A percentile compares a stretch with the other conserved stretches of the same genome.
These are phyloP conservation scores for Geotrupes spiniger DNA, from an alignment of 2,888 invertebrate species.

Conservation along the genomic window DNA sequence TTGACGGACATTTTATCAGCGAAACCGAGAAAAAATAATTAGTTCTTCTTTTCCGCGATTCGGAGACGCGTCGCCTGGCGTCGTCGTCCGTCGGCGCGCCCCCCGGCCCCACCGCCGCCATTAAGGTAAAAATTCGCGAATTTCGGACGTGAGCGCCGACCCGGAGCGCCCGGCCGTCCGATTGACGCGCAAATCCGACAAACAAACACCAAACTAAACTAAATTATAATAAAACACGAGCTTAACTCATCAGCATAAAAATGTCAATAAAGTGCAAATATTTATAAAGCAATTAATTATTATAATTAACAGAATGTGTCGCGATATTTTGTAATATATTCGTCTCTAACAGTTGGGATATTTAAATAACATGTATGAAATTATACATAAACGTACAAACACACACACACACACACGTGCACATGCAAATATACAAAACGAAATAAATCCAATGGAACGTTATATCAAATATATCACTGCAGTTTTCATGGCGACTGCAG, in stretches of 20 bases:
- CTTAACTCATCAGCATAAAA: neutral
- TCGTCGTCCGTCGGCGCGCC: too few relatives aligned
- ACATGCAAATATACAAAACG: conserved; percentile 2
- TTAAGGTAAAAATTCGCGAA: too few relatives aligned
- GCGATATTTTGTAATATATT: conserved; percentile 9
- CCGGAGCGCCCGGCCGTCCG: too few relatives aligned
- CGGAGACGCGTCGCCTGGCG: too few relatives aligned
- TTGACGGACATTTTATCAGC: conserved; percentile 13
- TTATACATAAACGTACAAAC: too few relatives aligned
- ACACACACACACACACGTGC: neutral
- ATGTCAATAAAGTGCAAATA: conserved; percentile 3
- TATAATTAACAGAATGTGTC: conserved; percentile 12
- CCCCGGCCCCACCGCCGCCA: too few relatives aligned
- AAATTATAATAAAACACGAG: conserved; percentile 2
- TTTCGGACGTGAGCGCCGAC: too few relatives aligned
- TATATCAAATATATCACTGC: conserved; percentile 14
- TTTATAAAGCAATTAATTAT: conserved; percentile 12
- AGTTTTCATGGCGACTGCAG: conserved; percentile 26
- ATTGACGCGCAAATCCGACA: too few relatives aligned
- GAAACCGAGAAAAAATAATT: conserved; percentile 14
- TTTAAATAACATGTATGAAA: conserved; percentile 2
- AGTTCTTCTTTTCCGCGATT: conserved; percentile 4
- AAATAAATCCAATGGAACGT: conserved; percentile 10
- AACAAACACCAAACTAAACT: neutral
- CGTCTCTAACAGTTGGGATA: conserved; percentile 8